Evolutionary conservation across 2,113 vertebrate genomes (phyloP).

Genomic region (Hippocampus barbouri): DNA sequence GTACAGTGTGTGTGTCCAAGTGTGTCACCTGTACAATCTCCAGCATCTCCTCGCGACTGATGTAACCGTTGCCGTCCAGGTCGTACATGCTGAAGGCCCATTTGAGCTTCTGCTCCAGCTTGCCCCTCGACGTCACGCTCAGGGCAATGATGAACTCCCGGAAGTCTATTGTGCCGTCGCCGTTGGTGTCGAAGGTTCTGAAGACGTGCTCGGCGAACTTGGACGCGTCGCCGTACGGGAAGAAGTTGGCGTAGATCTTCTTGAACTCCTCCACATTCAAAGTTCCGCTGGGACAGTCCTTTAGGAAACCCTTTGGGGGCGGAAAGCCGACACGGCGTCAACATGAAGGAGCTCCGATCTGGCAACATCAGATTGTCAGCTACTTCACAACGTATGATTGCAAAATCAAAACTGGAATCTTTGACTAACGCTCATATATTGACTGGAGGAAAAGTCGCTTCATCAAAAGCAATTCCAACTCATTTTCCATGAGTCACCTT

Average conservation of each 20-base stretch:
- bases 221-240: slow-evolving; percentile 95
- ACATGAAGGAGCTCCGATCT: not conserved
- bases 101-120: slow-evolving; percentile 98
- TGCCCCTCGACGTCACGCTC: slow-evolving; percentile 94
- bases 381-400: too few relatives aligned
- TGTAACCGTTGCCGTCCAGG: slow-evolving; percentile 96
- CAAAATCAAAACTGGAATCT: too few relatives aligned
- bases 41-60: slow-evolving; percentile 98
- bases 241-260: slow-evolving; percentile 99
- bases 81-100: slow-evolving; percentile 99
- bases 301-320: slow-evolving; percentile 84
- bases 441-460: slow-evolving; percentile 15
- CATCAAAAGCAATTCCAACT: not conserved
- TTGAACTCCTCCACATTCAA: slow-evolving; percentile 98
- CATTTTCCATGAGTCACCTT: not conserved
- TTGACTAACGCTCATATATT: too few relatives aligned
- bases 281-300: slow-evolving; percentile 96
- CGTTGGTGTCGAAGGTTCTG: slow-evolving; percentile 97
- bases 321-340: not conserved
- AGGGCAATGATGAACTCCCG: slow-evolving; percentile 99
- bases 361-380: not conserved
- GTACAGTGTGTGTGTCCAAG: too few relatives aligned
- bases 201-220: slow-evolving; percentile 98
- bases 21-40: slow-evolving; percentile 92
- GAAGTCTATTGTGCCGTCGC: slow-evolving; percentile 96